Conservation (phyloP, 2,888 invertebrate species). For the Rhogogaster chlorosoma region DNA sequence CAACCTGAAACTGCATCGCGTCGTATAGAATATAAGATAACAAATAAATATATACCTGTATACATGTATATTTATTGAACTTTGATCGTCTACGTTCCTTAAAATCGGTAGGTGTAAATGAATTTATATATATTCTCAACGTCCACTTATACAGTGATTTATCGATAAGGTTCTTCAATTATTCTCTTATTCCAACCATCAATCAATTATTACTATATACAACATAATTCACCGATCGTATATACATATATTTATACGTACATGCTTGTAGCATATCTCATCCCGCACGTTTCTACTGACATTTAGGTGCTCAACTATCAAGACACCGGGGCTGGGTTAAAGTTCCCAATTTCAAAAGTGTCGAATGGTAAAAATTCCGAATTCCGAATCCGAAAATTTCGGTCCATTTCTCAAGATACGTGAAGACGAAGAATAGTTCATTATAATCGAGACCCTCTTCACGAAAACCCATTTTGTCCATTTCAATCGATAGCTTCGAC, state of each 20-base stretch:
- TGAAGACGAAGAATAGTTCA: too few species aligned
- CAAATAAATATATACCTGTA: not conserved
- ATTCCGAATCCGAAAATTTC: too few species aligned
- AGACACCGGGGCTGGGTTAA: not conserved
- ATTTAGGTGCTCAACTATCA: not conserved
- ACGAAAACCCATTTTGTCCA: too few species aligned
- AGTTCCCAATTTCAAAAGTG: too few species aligned
- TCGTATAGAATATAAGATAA: not conserved
- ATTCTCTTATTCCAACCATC: not conserved
- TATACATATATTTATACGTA: not conserved
- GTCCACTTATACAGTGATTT: not conserved
- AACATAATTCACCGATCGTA: not conserved
- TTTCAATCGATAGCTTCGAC: too few species aligned
- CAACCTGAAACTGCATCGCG: not conserved
- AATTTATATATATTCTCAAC: not conserved
- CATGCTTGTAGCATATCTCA: not conserved
- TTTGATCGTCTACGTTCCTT: slow-evolving; percentile 25
- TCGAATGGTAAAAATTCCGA: too few species aligned
- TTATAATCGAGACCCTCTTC: too few species aligned
- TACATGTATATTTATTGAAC: slow-evolving; percentile 11
- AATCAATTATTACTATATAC: not conserved
- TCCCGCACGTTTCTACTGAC: not conserved
- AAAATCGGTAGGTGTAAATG: not conserved
- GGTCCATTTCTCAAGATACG: too few species aligned
- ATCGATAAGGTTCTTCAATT: not conserved